Percentiles rank a stretch among this genome's conserved stretches.
These are phyloP conservation scores for Ochropleura plecta DNA, from an alignment of 2,888 invertebrate species.

Conservation along the genomic window DNA sequence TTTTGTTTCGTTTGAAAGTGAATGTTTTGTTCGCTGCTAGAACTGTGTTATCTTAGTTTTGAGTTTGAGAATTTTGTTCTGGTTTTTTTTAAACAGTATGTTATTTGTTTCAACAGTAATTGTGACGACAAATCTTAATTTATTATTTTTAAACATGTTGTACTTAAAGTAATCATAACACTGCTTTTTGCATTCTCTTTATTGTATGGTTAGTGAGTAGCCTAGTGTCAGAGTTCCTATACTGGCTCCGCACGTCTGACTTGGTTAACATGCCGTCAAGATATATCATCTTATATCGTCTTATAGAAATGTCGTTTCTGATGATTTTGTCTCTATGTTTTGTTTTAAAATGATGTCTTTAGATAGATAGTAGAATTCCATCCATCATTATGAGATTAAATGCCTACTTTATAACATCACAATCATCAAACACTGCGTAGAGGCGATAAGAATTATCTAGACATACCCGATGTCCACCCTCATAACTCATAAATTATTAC, in stretches of 20 bases:
- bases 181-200: not conserved
- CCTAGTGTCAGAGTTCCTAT: too few species aligned
- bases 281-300: too few species aligned
- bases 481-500: not conserved
- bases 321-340: not conserved
- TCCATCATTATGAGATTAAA: not conserved
- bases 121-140: not conserved
- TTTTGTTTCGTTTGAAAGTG: conserved; percentile 23
- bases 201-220: too few species aligned
- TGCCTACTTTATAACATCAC: not conserved
- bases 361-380: not conserved
- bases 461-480: not conserved
- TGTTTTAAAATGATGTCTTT: not conserved
- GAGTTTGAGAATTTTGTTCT: not conserved
- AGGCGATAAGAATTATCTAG: not conserved
- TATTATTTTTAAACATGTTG: not conserved
- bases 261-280: too few species aligned
- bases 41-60: not conserved
- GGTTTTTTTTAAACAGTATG: not conserved
- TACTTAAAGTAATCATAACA: not conserved
- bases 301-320: too few species aligned
- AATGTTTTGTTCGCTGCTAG: conserved; percentile 7
- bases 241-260: too few species aligned
- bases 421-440: not conserved
- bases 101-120: not conserved